These are phyloP conservation scores for Drosophila grimshawi DNA, from an alignment of 1,140 invertebrate species.

Conservation along the genomic window DNA sequence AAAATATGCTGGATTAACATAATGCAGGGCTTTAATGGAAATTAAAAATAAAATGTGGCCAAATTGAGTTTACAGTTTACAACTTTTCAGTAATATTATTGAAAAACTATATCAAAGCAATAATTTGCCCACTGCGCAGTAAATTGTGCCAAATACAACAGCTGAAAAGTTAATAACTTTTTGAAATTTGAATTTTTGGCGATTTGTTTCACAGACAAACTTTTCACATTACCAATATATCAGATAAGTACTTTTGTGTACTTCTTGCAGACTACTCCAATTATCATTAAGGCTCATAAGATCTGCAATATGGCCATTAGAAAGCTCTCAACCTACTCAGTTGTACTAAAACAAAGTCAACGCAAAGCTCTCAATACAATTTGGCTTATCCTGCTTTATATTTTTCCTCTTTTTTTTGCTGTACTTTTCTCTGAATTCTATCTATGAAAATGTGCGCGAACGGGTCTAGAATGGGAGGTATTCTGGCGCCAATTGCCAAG, in stretches of 20 bases:
- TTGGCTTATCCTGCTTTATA: background rate
- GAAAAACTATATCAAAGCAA: no score
- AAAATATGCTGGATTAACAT: background rate
- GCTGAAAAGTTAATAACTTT: background rate
- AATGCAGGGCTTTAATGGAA: background rate
- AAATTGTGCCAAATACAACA: background rate
- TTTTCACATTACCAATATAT: background rate
- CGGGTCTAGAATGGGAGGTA: conserved; percentile 21
- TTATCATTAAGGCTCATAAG: background rate
- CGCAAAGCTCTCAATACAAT: conserved; percentile 15
- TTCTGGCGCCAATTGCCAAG: conserved; percentile 50
- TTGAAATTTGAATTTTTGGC: background rate
- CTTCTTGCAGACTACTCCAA: no score
- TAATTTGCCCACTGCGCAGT: no score
- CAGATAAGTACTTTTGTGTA: no score
- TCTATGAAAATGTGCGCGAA: conserved; percentile 16
- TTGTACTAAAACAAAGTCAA: conserved; percentile 4
- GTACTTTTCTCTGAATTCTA: background rate
- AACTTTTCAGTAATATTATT: no score
- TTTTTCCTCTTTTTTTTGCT: background rate
- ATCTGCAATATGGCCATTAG: background rate
- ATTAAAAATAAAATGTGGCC: background rate
- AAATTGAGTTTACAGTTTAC: no score
- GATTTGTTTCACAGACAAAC: background rate
- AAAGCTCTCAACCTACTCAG: conserved; percentile 16